Base-by-base conservation (phyloP, 2,797 vertebrate species). In the Ammospiza maritima region DNA sequence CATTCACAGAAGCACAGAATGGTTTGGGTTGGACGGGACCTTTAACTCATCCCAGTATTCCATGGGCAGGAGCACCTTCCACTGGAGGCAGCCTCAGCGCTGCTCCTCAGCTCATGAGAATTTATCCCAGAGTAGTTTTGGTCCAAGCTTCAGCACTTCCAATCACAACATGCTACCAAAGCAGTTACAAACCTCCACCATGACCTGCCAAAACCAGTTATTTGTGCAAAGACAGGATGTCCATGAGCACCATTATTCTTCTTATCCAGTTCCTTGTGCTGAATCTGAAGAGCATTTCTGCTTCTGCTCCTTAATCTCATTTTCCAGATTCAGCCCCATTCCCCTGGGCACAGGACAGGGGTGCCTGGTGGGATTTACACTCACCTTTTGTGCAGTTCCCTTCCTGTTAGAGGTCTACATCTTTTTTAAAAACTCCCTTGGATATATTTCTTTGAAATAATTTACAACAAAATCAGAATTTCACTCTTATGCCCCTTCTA, bases 31-130 rank as follows among this genome's bases (percentile, higher is more conserved):
- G 29, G 32, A 50, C 71, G 25, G 29, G 20, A 40, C 12, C 72
- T 64, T 26, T 3, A 40, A 51, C 21, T 30, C 44, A 30, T 45
- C n/a, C 44, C 44, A 16, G 30, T 14, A 13, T 34, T 14, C 50
- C 40, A 13, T 3, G 13, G 56, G n/a, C 29, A 76, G 65, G 56
- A n/a, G 27, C 38, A 51, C 51, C 29, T 51, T 30, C 51, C 56
- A 30, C n/a, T 32, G 25, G 5, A 19, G 34, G 11, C 0, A 34
- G 53, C 7, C 34, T 47, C 69, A 47, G 5, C 3, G 44, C 0
- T 36, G 34, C 8, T 40, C 36, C 72, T 40, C 17, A 32, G 36
- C n/a, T 60, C 29, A 16, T 0, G 11, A 3, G 58, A 72, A 9
- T 53, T 62, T 7, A 58, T 36, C 70, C 34, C 48, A 14, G 67